Base-by-base conservation (phyloP, 2,888 invertebrate species). In the Drosophila pegasa region DNA sequence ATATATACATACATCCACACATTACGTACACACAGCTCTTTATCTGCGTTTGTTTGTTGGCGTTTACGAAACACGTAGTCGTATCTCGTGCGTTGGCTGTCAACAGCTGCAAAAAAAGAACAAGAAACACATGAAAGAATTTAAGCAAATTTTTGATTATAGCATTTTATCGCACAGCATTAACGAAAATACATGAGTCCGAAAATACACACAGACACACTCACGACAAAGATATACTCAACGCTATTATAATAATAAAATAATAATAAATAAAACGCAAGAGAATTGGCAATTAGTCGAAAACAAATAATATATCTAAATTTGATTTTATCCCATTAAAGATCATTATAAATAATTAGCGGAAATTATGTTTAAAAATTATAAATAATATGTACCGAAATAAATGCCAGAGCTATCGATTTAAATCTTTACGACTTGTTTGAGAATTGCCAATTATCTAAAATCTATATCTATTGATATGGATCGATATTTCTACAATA, bases 31-130 rank as follows among this genome's bases (percentile, higher is more conserved):
- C 56, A 70, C 8, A 66, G 41, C 35, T 78, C 62, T 79, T 70
- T 79, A 71, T 87, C 73, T 60, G 61, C n/a, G 50, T 35, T 35
- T 35, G 20, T 71, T 60, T 66, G 52, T 37, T 73, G 50, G 16
- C 50, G 25, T 56, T 59, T 61, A 45, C 27, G 40, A 66, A 80
- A 82, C 69, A 70, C 74, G 86, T 74, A 82, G 68, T 66, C 58
- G 64, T 70, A 67, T 73, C 70, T 63, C 52, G 38, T 67, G 68
- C 58, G 64, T 67, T 48, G 68, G 48, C 31, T 69, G 69, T 51
- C 63, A 62, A 70, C 75, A 66, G 76, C 63, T 80, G 88, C 75
- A 80, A 88, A 27, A 43, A 57, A n/a, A 69, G 65, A 47, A 22
- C 33, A 35, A 35, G 18, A 62, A 57, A 8, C 60, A 67, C 43